These are phyloP conservation scores for Tympanoctomys barrerae DNA, from an alignment of 2,797 vertebrate species.

Conservation along the genomic window DNA sequence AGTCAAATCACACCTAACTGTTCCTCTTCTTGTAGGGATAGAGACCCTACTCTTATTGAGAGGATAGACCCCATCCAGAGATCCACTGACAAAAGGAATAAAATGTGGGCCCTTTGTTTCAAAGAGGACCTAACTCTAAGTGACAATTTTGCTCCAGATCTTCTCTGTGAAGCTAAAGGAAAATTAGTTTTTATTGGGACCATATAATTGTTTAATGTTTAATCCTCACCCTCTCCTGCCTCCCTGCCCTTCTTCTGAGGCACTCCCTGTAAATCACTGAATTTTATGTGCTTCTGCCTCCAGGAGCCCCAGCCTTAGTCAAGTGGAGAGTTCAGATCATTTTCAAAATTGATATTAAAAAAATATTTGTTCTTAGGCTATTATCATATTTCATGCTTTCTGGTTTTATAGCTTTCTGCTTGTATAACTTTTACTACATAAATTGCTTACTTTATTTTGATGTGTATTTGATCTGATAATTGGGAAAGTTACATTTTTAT, in stretches of 20 bases:
- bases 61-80: neutral
- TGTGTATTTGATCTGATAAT: neutral
- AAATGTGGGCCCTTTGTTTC: neutral
- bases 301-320: neutral
- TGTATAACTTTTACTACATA: neutral
- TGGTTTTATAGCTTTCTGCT: neutral
- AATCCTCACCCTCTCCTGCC: neutral
- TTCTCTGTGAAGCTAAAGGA: neutral
- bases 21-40: neutral
- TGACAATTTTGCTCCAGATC: neutral
- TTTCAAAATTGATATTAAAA: neutral
- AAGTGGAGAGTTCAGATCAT: neutral
- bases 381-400: neutral
- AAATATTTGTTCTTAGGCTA: neutral
- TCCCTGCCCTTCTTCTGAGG: neutral
- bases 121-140: neutral
- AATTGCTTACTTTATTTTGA: slow-evolving; percentile 21
- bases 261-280: neutral
- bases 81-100: neutral
- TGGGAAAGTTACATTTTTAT: neutral
- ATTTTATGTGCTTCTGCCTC: neutral
- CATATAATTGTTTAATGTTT: slow-evolving; percentile 7
- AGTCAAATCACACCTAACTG: neutral
- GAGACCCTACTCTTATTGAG: neutral
- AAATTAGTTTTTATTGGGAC: neutral